Conservation (phyloP, 1,140 invertebrate species). For the Heliconius hermathena region DNA sequence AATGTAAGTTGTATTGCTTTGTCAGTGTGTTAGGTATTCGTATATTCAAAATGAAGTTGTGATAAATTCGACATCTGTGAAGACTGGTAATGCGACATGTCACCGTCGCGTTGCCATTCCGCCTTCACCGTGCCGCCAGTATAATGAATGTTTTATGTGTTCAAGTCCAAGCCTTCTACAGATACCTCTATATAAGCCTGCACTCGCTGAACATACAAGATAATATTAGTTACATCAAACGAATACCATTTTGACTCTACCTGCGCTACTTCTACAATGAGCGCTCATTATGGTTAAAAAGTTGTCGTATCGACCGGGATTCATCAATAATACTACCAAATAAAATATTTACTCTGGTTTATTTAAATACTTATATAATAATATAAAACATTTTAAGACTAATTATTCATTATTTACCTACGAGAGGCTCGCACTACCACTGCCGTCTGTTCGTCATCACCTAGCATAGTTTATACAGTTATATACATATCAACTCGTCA, state of each 20-base stretch:
- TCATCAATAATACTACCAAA: conserved; percentile 66
- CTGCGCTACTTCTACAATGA: conserved; percentile 27
- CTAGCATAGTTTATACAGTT: conserved; percentile 63
- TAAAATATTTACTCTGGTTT: conserved; percentile 79
- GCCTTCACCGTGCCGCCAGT: not conserved
- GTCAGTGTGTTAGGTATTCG: conserved; percentile 23
- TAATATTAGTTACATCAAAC: not conserved
- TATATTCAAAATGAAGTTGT: conserved; percentile 16
- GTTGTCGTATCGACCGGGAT: conserved; percentile 54
- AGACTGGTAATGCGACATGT: not conserved
- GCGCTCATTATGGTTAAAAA: not conserved
- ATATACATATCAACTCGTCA: conserved; percentile 66
- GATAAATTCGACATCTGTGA: conserved; percentile 8
- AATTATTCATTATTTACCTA: conserved; percentile 71
- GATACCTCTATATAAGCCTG: conserved; percentile 1
- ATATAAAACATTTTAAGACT: conserved; percentile 78
- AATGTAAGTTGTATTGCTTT: conserved; percentile 5
- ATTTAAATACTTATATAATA: conserved; percentile 78
- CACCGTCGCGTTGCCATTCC: conserved; percentile 1
- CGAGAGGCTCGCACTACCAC: conserved; percentile 62
- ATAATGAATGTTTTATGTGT: not conserved
- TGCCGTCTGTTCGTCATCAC: conserved; percentile 55
- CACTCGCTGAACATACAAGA: not conserved
- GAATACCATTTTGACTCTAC: conserved; percentile 20
- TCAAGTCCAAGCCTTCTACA: not conserved